Conservation (phyloP, 1,140 invertebrate genomes). For the Tetramorium simillimum region DNA sequence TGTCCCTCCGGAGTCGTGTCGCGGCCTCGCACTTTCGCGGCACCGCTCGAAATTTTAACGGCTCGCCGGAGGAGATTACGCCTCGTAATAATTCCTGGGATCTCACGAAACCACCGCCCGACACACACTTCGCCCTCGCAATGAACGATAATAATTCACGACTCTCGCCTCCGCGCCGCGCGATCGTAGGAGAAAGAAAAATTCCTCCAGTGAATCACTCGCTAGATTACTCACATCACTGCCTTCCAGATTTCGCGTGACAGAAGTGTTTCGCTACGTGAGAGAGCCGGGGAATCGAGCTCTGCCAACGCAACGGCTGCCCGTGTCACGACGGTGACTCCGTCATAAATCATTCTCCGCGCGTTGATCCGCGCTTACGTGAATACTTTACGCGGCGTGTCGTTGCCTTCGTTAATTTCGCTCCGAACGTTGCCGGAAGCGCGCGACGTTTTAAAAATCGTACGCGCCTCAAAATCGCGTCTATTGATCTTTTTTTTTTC, state of each 20-base stretch:
- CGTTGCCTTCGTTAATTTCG: constrained; percentile 51
- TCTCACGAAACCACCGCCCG: constrained; percentile 44
- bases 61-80: neutral
- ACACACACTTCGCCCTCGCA: constrained; percentile 43
- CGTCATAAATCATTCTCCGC: constrained; percentile 65
- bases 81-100: constrained; percentile 35
- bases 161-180: neutral
- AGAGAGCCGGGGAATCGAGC: constrained; percentile 37
- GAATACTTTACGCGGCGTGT: neutral
- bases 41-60: neutral
- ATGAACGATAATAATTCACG: constrained; percentile 65
- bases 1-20: neutral
- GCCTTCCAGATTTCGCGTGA: constrained; percentile 67
- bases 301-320: constrained; percentile 42
- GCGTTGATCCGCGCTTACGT: constrained; percentile 10
- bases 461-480: neutral
- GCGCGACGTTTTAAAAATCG: neutral
- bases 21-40: constrained; percentile 3
- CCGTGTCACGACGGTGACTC: constrained; percentile 29
- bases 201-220: constrained; percentile 71
- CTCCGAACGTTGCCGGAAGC: neutral
- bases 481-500: neutral
- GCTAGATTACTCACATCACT: constrained; percentile 71
- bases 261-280: constrained; percentile 58
- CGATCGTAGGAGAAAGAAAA: constrained; percentile 61